These are phyloP conservation scores for Phoxinus dragarum DNA, from an alignment of 2,797 vertebrate species.

Conservation along the genomic window DNA sequence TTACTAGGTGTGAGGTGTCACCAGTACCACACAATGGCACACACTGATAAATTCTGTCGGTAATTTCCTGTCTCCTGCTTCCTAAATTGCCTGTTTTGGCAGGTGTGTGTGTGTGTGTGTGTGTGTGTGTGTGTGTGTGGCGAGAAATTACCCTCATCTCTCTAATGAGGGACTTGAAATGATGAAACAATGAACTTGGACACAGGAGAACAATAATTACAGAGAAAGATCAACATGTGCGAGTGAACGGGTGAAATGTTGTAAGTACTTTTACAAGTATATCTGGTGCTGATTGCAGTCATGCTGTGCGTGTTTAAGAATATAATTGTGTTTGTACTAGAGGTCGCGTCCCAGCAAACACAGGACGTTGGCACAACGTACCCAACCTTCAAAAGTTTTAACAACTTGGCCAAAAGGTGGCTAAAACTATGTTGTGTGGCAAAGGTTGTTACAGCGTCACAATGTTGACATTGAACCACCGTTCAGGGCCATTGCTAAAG, in stretches of 20 bases:
- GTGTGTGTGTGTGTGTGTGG: neutral
- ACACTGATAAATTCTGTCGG: constrained; percentile 23
- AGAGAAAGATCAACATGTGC: constrained; percentile 31
- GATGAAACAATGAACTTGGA: constrained; percentile 37
- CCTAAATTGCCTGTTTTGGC: constrained; percentile 32
- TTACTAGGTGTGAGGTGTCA: neutral
- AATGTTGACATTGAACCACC: no score
- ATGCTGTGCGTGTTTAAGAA: constrained; percentile 6
- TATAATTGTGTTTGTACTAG: constrained; percentile 10
- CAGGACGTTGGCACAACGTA: no score
- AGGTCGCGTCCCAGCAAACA: no score
- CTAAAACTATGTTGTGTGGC: no score
- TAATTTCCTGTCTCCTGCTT: constrained; percentile 44
- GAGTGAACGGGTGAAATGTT: neutral
- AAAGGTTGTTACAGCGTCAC: no score
- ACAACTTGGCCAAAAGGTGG: no score
- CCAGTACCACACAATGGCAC: constrained; percentile 7
- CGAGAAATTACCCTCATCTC: constrained; percentile 39
- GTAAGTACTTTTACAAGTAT: neutral
- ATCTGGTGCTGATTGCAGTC: neutral
- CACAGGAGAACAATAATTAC: constrained; percentile 40
- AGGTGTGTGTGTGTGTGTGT: neutral
- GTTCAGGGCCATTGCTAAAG: no score
- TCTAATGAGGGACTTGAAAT: constrained; percentile 40
- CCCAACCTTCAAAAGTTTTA: no score